Percentiles rank a stretch among this genome's conserved stretches.
These are phyloP conservation scores for Oryzias curvinotus DNA, from an alignment of 2,113 vertebrate genomes.

Conservation along the genomic window DNA sequence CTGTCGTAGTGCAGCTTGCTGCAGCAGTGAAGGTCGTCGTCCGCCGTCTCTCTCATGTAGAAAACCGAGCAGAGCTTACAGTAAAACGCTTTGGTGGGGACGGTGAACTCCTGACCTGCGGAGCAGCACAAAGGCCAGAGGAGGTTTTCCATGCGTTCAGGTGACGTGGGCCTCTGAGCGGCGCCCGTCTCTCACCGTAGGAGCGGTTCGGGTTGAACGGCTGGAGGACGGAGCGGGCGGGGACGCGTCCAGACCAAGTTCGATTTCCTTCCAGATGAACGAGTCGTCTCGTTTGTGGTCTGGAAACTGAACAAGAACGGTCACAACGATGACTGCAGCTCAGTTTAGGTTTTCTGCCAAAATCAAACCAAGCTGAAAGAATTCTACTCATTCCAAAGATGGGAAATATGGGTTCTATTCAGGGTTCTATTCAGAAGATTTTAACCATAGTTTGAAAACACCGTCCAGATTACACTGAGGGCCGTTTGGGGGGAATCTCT, in stretches of 20 bases:
- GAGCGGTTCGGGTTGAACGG: constrained; percentile 60
- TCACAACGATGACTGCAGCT: too few species aligned
- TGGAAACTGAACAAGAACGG: constrained; percentile 20
- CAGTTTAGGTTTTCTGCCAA: too few species aligned
- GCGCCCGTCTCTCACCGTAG: constrained; percentile 52
- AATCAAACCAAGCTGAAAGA: too few species aligned
- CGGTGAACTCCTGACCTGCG: constrained; percentile 73
- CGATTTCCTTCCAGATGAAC: constrained; percentile 42
- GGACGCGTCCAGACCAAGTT: constrained; percentile 31
- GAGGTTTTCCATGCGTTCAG: background rate
- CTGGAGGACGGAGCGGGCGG: constrained; percentile 46
- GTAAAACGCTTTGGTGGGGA: constrained; percentile 72
- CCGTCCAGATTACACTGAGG: too few species aligned
- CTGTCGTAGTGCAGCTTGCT: constrained; percentile 51
- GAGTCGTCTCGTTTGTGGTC: constrained; percentile 25
- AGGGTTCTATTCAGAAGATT: too few species aligned
- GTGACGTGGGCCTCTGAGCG: background rate
- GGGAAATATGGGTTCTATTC: too few species aligned
- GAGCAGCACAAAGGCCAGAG: background rate
- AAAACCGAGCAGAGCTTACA: constrained; percentile 70
- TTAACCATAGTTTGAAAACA: too few species aligned
- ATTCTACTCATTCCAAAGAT: too few species aligned
- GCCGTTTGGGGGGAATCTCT: too few species aligned
- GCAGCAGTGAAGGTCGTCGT: constrained; percentile 48
- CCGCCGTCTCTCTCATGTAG: constrained; percentile 35